Percentiles rank a stretch among this genome's conserved stretches.
Conservation (phyloP, 2,797 vertebrate species). For the Helicolenus hilgendorfi region DNA sequence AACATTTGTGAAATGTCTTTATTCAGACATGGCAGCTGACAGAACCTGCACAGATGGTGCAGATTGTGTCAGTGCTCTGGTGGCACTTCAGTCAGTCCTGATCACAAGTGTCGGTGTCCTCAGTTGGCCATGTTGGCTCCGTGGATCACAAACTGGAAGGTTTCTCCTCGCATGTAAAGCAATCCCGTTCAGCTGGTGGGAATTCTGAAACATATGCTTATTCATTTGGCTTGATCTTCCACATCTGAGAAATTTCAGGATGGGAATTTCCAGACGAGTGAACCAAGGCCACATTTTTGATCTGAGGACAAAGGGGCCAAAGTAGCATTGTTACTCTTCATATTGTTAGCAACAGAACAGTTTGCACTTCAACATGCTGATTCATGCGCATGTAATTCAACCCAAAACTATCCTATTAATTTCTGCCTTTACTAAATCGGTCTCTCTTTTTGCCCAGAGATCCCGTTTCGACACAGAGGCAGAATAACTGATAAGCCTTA, state of each 20-base stretch:
- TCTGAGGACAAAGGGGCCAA: constrained; percentile 22
- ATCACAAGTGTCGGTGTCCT: constrained; percentile 14
- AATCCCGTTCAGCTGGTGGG: constrained; percentile 18
- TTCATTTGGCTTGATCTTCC: constrained; percentile 26
- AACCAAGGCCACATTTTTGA: constrained; percentile 11
- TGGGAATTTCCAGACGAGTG: constrained; percentile 40
- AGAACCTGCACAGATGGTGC: constrained; percentile 49
- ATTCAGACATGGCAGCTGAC: constrained; percentile 15
- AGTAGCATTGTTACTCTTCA: not conserved
- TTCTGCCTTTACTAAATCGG: not conserved
- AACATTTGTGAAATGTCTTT: constrained; percentile 19
- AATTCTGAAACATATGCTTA: constrained; percentile 21
- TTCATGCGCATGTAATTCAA: constrained; percentile 20
- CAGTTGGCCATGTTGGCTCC: not conserved
- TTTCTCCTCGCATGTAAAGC: not conserved
- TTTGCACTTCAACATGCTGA: constrained; percentile 10
- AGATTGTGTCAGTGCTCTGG: constrained; percentile 9
- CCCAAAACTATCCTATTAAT: not conserved
- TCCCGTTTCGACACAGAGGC: not conserved
- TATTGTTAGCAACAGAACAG: constrained; percentile 16
- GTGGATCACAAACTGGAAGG: constrained; percentile 6
- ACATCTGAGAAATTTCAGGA: constrained; percentile 21
- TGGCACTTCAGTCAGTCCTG: constrained; percentile 7
- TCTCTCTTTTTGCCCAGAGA: not conserved
- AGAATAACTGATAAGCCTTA: constrained; percentile 2